phyloP scores from a whole-genome alignment of 92 coral and sea anemone genomes.

The Porites cylindrica region DNA sequence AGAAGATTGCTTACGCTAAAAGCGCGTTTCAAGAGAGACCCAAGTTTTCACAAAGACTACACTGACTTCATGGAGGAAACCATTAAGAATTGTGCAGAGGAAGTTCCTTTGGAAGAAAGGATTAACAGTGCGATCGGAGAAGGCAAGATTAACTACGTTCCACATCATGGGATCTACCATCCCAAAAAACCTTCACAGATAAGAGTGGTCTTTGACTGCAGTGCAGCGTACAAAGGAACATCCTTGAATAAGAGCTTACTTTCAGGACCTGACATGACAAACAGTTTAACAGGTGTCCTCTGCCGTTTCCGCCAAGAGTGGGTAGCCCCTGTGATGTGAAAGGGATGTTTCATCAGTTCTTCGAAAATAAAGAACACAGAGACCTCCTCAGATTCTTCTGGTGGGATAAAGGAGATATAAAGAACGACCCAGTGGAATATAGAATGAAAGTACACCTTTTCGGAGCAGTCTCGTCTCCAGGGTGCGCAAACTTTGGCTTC shows the following conservation, averaged over 20 bases:
- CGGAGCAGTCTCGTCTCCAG: constrained; percentile 73
- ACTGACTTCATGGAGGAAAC: constrained; percentile 45
- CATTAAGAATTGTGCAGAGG: constrained; percentile 41
- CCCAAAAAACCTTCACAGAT: constrained; percentile 20
- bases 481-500: constrained; percentile 74
- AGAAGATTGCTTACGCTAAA: constrained; percentile 47
- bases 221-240: no score
- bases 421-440: constrained; percentile 58
- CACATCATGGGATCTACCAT: constrained; percentile 48
- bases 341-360: constrained; percentile 42
- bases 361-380: constrained; percentile 49
- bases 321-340: no score
- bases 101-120: not conserved
- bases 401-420: constrained; percentile 60
- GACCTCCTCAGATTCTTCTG: constrained; percentile 65
- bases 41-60: constrained; percentile 43
- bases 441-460: constrained; percentile 80
- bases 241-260: no score
- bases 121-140: not conserved
- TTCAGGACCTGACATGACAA: no score
- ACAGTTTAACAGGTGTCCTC: no score
- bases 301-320: no score
- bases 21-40: constrained; percentile 22
- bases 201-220: no score
- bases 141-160: constrained; percentile 27